Evolutionary conservation across 2,113 vertebrate genomes (phyloP), one percentile per base, ranked within the genome.

Genomic region (rabbit (Oryctolagus cuniculus)): DNA sequence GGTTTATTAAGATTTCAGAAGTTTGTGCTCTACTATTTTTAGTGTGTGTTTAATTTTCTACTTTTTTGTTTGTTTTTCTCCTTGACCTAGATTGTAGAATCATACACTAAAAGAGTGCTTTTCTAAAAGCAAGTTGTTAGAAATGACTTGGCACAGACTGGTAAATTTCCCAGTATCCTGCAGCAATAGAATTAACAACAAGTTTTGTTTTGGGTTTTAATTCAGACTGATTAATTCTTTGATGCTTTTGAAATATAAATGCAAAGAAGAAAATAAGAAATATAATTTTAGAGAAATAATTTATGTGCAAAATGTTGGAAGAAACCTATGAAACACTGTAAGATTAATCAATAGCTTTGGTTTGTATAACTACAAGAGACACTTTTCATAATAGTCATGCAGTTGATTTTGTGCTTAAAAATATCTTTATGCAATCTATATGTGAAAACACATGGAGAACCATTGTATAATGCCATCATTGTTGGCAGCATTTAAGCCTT

Each of bases 71-170:
- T 96, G 58, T 92, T 94, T 92, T 94, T 89, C 82, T 77, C 90
- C 63, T 97, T 96, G 87, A 94, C 92, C 93, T 96, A 93, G 44
- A 94, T 96, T 85, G 49, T 70, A 6, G 80, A 53, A 89, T 93
- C 55, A 78, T 78, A n/a, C 5, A 77, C 53, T 91, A 88, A 93
- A 1, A 81, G 51, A 34, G 79, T 13, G 85, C 74, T 95, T 97
- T 97, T 91, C 64, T 74, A 93, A 93, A 93, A 92, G 15, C 38
- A 74, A 58, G 51, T 96, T 84, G 53, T 85, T 86, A 93, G 69
- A 92, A 95, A 94, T 84, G 79, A 94, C 90, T 92, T 95, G 94
- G 73, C 70, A 96, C 75, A 90, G 36, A 80, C 34, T 94, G 15
- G 72, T 64, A 82, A 90, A 97, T 96, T 84, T 73, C 73, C 72